Evolutionary conservation across 2,113 vertebrate genomes (phyloP), one percentile per base, ranked within the genome.

Genomic region (Clarias macrocephalus): DNA sequence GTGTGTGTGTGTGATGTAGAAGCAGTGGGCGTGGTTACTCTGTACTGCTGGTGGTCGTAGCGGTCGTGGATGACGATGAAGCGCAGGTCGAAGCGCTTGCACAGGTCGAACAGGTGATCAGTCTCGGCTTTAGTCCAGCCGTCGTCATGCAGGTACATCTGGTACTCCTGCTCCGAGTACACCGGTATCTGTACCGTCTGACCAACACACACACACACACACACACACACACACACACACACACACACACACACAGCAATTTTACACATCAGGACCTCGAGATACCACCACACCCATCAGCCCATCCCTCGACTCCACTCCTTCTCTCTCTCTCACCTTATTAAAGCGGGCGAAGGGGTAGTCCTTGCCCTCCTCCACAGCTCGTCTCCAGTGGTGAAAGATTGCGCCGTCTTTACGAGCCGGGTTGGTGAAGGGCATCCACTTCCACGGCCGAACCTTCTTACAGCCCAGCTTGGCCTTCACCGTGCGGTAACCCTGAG

Each of bases 121-220:
- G 98, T 99, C 94, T 99, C 98, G 28, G 96, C 96, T 94, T 99
- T 99, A 65, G 98, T 99, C 98, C 98, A 99, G 4, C 98, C 97
- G 0, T 99, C 98, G 0, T 99, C 98, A 0, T 99, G 98, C 65
- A 99, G 97, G 92, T 99, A 97, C 93, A 98, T 95, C 92, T 99
- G 97, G 92, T 99, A 99, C 88, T 99, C 98, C 93, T 99, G 98
- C 93, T 99, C 98, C 0, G 98, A 99, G 90, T 99, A 99, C 76
- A 98, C 96, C 0, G 98, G 98, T 54, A 99, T 96, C 92, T 98
- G 98, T 77, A 99, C 98, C 0, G 97, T 95, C 98, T 98, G 65
- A 83, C 68, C 19, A 1, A n/a, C 3, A 30, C 3, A 33, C 5
- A 73, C 5, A 86, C 28, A 18, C n/a, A n/a, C n/a, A n/a, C n/a